Base-by-base conservation (phyloP, 1,140 invertebrate genomes). In the Dufourea novaeangliae region DNA sequence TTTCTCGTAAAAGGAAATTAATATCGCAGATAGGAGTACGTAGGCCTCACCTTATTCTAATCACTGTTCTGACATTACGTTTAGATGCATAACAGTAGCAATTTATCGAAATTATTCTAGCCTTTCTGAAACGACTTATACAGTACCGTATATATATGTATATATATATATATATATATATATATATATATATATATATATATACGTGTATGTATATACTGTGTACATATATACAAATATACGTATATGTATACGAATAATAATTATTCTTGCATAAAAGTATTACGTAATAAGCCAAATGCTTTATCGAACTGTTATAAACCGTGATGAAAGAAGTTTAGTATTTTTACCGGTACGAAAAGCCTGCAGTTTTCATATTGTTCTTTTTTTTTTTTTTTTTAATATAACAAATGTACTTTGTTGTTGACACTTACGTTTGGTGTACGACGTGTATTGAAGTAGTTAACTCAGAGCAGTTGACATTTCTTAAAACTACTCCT, bases 21-120 rank as follows among this genome's bases (percentile, higher is more conserved):
- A 54, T 68, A 54, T 44, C 37, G 57, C 68, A 62, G 37, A 71
- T 76, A 63, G 59, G 34, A 46, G 34, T 62, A 29, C 39, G 34
- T 71, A 77, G 67, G 75, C 75, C 75, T 77, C 68, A 71, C 14
- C n/a, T 77, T 70, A 77, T 54, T 77, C 75, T 77, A 77, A 77
- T 77, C 75, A 52, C 66, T 77, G 68, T 77, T 77, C 57, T 27
- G 56, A 77, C 34, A 69, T 77, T 77, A 63, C 75, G 75, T 77
- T 77, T 70, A 70, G 75, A 32, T 71, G 75, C 41, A 77, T 77
- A 77, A 77, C 25, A 61, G 56, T 77, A 77, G 75, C 75, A 63
- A 78, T 14, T 79, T 83, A 62, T 71, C 62, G 41, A 82, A 79
- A 76, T 70, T 79, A 79, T 61, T 83, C 59, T 83, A 83, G 66